Base-by-base conservation (phyloP, 2,113 vertebrate genomes). In the Cyrtonyx montezumae region DNA sequence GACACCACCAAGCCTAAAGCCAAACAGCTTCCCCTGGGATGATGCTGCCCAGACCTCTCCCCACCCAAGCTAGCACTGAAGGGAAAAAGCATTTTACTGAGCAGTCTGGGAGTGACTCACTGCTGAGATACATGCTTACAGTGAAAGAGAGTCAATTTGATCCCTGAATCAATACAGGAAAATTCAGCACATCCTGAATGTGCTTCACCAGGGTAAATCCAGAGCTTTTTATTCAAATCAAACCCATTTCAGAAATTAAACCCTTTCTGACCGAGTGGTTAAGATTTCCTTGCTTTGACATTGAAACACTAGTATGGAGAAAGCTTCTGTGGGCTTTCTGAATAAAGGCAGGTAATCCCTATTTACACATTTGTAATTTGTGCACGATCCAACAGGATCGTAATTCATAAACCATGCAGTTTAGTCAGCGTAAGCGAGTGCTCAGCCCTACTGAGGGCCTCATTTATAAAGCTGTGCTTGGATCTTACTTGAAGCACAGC, bases 21-120 rank as follows among this genome's bases (percentile, higher is more conserved):
- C 17, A 16, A 82, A 49, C 49, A 58, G 59, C 49, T 85, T 22
- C 73, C 26, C 45, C 11, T n/a, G 17, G 42, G 42, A 42, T 0
- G 0, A 40, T n/a, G 43, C 8, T 1, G 0, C 70, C 25, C 56
- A 67, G 42, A n/a, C 32, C 42, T 69, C 28, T n/a, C 14, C 23
- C 51, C 21, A 49, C 59, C 28, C n/a, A 34, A 56, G 23, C 23
- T 23, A 71, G 15, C 13, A 5, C 11, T 36, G 20, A 48, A 62
- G 20, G 20, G 13, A 62, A 67, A 76, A 71, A 13, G 8, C 30
- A 8, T 3, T 87, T 46, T 53, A 45, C 16, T 74, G 69, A 13
- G 26, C 11, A 28, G 30, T 25, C 81, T 36, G 48, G 36, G 69
- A 66, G n/a, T 11, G 22, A 82, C 14, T 28, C n/a, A 9, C 17